Percentiles rank a stretch among this genome's conserved stretches.
These are phyloP conservation scores for Calycopis cecrops DNA, from an alignment of 1,140 invertebrate species.

Conservation along the genomic window DNA sequence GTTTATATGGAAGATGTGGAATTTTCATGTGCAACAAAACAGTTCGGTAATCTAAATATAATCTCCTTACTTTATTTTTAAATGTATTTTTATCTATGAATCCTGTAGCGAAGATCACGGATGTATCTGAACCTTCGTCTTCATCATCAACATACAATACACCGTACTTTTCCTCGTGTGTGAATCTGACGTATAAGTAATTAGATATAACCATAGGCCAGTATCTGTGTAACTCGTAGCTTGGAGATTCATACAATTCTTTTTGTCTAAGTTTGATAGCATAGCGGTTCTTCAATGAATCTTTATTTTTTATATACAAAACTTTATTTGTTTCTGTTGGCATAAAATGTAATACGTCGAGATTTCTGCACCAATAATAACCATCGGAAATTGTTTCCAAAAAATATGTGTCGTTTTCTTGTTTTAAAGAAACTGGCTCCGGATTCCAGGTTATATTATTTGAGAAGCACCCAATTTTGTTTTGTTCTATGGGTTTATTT, in stretches of 20 bases:
- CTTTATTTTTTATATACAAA: slow-evolving; percentile 48
- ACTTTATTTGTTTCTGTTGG: slow-evolving; percentile 49
- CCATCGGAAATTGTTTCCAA: slow-evolving; percentile 50
- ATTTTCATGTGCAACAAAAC: slow-evolving; percentile 44
- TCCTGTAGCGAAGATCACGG: no score
- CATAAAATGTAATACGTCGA: slow-evolving; percentile 39
- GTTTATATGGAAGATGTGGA: no score
- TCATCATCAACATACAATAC: no score
- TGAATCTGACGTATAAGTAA: no score
- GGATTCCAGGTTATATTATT: slow-evolving; percentile 53
- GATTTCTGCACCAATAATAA: slow-evolving; percentile 64
- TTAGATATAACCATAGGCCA: no score
- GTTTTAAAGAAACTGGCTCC: slow-evolving; percentile 31
- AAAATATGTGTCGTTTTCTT: slow-evolving; percentile 31
- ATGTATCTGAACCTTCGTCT: no score
- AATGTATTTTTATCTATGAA: slow-evolving; percentile 33
- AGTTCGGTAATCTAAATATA: slow-evolving; percentile 45
- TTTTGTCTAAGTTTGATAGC: no score
- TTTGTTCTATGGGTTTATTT: not conserved
- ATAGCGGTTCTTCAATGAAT: slow-evolving; percentile 39
- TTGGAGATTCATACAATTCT: no score
- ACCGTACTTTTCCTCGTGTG: no score
- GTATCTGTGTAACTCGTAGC: no score
- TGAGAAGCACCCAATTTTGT: slow-evolving; percentile 50
- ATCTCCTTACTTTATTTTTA: slow-evolving; percentile 39